Evolutionary conservation across 2,113 vertebrate genomes (phyloP), one percentile per base, ranked within the genome.

Genomic region (Archilochus colubris): DNA sequence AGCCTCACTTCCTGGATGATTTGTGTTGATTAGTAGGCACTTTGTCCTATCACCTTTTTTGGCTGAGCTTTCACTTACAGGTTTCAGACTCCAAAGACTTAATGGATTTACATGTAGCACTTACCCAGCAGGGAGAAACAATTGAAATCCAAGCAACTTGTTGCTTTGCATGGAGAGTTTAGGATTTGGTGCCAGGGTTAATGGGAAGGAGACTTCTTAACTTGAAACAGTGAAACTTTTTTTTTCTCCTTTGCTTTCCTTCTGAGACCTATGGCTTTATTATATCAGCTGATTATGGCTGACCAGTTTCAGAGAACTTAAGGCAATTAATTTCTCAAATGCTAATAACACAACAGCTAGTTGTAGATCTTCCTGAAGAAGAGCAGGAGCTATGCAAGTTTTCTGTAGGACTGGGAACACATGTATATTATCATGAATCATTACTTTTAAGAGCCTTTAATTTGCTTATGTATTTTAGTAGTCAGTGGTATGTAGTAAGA

Each of bases 41-140:
- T 92, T 92, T 74, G n/a, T 82, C 88, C 75, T 88, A 62, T 88
- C 72, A 82, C 72, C 67, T 69, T 79, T 92, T 93, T 90, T 92
- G 86, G 63, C 92, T 67, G 57, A 89, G 74, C 24, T 9, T 93
- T 93, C 73, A 36, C 57, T 86, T 79, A 57, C 53, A 62, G 12
- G 21, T 77, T 92, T 92, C 58, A 68, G 78, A 59, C 58, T 94
- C 43, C 8, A 24, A 63, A 68, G 43, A 50, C 58, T 25, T 80
- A 73, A 59, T 59, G 59, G 78, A 38, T 87, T 80, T 92, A 54
- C 44, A 38, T 44, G 30, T 68, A 89, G 30, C 23, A 24, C 67
- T 95, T 82, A 25, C 30, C 12, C 36, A 63, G 53, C 46, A 83
- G 73, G 48, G 62, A 62, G 77, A 82, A 89, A 57, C 43, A 86